These are phyloP conservation scores for Channa maculata DNA, from an alignment of 2,113 vertebrate species.

Conservation along the genomic window DNA sequence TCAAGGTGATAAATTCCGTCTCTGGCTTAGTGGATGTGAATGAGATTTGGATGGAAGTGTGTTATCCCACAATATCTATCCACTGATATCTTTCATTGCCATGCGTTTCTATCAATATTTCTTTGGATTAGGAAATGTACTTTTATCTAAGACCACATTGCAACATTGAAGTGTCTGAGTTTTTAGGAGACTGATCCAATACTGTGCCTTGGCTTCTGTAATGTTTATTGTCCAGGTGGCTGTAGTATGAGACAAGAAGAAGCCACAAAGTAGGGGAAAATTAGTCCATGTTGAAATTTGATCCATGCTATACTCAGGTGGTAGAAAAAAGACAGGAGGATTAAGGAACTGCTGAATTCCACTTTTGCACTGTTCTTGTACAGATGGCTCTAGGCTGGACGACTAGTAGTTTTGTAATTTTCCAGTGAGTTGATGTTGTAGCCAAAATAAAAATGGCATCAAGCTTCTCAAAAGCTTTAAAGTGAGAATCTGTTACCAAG, in stretches of 20 bases:
- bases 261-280: constrained; percentile 30
- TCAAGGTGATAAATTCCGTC: constrained; percentile 41
- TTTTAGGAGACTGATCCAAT: constrained; percentile 60
- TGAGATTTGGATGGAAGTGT: constrained; percentile 39
- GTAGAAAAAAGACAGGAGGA: constrained; percentile 18
- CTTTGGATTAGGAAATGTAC: constrained; percentile 14
- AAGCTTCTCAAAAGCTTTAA: constrained; percentile 33
- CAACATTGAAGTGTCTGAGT: constrained; percentile 21
- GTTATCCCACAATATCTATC: constrained; percentile 16
- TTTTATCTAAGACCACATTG: constrained; percentile 4
- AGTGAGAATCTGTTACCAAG: constrained; percentile 37
- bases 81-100: not conserved
- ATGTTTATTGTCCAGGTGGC: constrained; percentile 32
- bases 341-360: constrained; percentile 9
- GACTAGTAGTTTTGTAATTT: constrained; percentile 32
- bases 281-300: constrained; percentile 12
- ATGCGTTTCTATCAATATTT: constrained; percentile 21
- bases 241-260: constrained; percentile 26
- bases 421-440: constrained; percentile 13
- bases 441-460: not conserved
- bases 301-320: constrained; percentile 65
- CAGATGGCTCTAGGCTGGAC: constrained; percentile 10
- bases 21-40: constrained; percentile 15
- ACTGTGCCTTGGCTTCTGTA: constrained; percentile 82
- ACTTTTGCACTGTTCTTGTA: constrained; percentile 40